A percentile compares a stretch with the other conserved stretches of the same genome.
phyloP scores from a whole-genome alignment of 1,140 invertebrate genomes.

The Episyrphus balteatus region DNA sequence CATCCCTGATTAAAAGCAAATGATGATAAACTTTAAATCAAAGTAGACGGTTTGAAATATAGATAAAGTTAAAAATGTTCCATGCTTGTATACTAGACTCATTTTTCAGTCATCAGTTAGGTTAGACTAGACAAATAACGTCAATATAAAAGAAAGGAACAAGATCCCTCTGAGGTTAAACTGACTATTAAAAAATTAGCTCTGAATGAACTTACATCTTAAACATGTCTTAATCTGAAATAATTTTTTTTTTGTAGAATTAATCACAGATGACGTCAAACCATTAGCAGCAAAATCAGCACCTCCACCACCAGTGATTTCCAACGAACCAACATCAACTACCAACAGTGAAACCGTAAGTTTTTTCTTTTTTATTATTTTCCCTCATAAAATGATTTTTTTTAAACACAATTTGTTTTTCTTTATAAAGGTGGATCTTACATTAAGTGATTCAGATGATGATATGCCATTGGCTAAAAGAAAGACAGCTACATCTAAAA shows the following conservation, averaged over 20 bases:
- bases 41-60: too few species aligned
- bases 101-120: too few species aligned
- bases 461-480: conserved; percentile 36
- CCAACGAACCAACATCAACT: conserved; percentile 33
- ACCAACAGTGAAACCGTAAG: conserved; percentile 33
- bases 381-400: background rate
- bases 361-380: conserved; percentile 3
- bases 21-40: too few species aligned
- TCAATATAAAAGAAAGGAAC: too few species aligned
- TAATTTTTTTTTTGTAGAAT: background rate
- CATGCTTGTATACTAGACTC: too few species aligned
- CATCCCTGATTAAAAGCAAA: too few species aligned
- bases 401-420: background rate
- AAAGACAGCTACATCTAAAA: conserved; percentile 25
- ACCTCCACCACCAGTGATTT: conserved; percentile 12
- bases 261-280: conserved; percentile 26
- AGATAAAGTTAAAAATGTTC: too few species aligned
- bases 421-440: conserved; percentile 32
- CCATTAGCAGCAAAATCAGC: conserved; percentile 21
- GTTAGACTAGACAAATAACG: too few species aligned
- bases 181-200: too few species aligned
- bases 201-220: too few species aligned
- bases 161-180: too few species aligned
- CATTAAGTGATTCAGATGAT: conserved; percentile 37
- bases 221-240: too few species aligned